phyloP scores from a whole-genome alignment of 2,113 vertebrate species.

The Illadopsis cleaveri region DNA sequence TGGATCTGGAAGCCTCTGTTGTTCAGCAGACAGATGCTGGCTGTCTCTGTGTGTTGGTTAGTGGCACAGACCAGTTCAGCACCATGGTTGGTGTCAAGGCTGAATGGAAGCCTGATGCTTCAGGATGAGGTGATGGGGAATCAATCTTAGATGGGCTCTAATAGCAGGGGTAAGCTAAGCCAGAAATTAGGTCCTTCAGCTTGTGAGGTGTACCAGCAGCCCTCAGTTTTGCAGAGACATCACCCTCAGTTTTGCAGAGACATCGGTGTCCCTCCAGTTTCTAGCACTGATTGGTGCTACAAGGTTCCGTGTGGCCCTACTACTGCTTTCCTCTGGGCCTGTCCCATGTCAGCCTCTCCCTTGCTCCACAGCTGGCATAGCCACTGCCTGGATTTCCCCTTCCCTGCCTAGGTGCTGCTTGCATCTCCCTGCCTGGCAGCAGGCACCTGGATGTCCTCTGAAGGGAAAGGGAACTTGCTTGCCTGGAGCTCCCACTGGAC shows the following conservation, averaged over 20 bases:
- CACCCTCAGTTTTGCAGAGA: background rate
- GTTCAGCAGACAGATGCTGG: background rate
- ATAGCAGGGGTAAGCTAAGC: background rate
- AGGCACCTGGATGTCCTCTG: background rate
- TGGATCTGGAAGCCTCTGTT: background rate
- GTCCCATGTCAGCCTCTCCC: background rate
- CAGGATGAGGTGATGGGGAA: background rate
- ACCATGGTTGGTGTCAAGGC: background rate
- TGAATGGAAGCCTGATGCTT: background rate
- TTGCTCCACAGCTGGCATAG: background rate
- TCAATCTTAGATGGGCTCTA: background rate
- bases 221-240: background rate
- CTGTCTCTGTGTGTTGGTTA: background rate
- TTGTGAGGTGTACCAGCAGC: background rate
- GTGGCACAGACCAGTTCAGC: background rate
- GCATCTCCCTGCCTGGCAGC: background rate
- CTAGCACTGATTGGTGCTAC: background rate
- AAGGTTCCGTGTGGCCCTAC: rapidly evolving
- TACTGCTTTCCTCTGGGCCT: background rate
- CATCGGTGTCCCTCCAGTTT: background rate
- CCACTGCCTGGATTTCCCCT: background rate
- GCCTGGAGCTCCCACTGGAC: background rate
- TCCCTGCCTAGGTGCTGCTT: background rate
- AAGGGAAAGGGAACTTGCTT: background rate
- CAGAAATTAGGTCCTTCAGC: background rate